Evolutionary conservation across 2,797 vertebrate genomes (phyloP), one percentile per base, ranked within the genome.

Genomic region (Crotalus adamanteus): DNA sequence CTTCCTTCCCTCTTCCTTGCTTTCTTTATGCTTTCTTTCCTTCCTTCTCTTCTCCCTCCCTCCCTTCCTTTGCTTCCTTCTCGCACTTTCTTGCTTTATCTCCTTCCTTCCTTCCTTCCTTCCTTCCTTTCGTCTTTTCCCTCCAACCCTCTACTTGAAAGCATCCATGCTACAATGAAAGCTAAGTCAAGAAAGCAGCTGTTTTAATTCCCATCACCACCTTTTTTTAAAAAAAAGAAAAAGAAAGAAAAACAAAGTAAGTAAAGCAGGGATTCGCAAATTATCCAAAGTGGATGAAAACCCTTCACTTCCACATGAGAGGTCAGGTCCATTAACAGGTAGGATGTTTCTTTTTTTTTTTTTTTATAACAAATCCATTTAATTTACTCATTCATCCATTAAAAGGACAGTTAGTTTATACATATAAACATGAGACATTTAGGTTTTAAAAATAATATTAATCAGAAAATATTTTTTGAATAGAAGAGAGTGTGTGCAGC

Each of bases 311-410:
- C 94, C 95, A 96, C 96, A 63, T 78, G 87, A 92, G 93, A 94
- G 93, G 95, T 95, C 96, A 95, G 93, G 95, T 94, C 96, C 96
- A 95, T 96, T 96, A 96, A 95, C 91, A 92, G 91, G 89, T 88
- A 91, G 88, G 2, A 2, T 37, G 37, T 37, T 37, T 37, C 37
- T 37, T 37, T 37, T 37, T 37, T 37, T 37, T 37, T 37, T 37
- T 20, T 20, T 57, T 57, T 60, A 60, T 60, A 60, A 60, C 18
- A 22, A 20, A 60, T 60, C 18, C 6, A 59, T 5, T 59, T 59
- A 59, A 59, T 59, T 56, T 53, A 53, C 51, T 18, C 14, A 57
- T 57, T 57, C 5, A 59, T 59, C 22, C 5, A 59, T 59, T 59
- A 59, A 22, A 59, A 59, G 2, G 56, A 18, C 14, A 57, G 56